Evolutionary conservation across 1,140 invertebrate species (phyloP), one percentile per base, ranked within the genome.

Genomic region (Tetraneura akinire): DNA sequence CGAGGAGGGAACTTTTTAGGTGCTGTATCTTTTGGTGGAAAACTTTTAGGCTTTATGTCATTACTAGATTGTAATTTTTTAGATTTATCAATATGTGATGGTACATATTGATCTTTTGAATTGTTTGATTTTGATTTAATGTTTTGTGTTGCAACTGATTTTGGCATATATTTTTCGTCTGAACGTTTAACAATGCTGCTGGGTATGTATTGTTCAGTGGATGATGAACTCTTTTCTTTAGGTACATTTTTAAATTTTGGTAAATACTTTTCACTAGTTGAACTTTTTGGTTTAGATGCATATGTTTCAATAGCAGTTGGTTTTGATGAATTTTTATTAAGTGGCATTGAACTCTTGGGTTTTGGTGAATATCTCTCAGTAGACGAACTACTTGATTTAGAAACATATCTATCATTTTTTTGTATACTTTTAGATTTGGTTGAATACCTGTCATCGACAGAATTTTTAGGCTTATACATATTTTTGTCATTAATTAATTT

Each of bases 1-100:
- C 81, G 80, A 37, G 87, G 85, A 26, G 86, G 85, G 82, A 87
- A 87, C 82, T 86, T 84, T 82, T 86, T 85, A 1, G 84, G 80
- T 81, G 82, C 83, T 3, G 82, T 68, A 80, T 84, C 83, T 42
- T 37, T 71, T 16, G 68, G 42, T 11, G 42, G 53, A 60, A 74
- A 71, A 49, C 80, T 6, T 26, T 57, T 83, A 3, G 84, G 64
- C 78, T 86, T 87, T 11, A 86, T 78, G 83, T 88, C 86, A 13
- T 82, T 80, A 29, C 86, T 85, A n/a, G 86, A 85, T 82, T 86
- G 87, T 83, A 86, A 84, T 81, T 85, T 85, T 2, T 84, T 80
- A 81, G 83, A 83, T 11, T 82, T 76, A 80, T 84, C 83, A 16
- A 45, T 29, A 26, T 51, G 9, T 11, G 16, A 26, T 45, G 64